These are phyloP conservation scores for Gorilla gorilla DNA, from an alignment of 2,113 vertebrate species.

Conservation along the genomic window DNA sequence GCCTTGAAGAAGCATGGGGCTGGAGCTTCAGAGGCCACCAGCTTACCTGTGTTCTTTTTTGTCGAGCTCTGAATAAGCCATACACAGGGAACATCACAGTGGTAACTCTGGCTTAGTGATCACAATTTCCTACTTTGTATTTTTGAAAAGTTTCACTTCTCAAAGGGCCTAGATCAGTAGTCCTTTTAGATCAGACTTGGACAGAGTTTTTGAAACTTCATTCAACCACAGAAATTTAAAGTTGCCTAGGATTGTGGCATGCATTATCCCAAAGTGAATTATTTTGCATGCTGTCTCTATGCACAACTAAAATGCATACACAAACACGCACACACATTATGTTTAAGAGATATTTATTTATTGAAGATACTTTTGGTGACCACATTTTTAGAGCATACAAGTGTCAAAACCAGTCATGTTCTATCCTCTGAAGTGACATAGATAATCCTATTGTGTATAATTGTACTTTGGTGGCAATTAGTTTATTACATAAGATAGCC, in stretches of 20 bases:
- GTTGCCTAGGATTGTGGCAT: slow-evolving; percentile 2
- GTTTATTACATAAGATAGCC: background rate
- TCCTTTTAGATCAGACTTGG: slow-evolving; percentile 69
- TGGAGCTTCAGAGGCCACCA: slow-evolving; percentile 72
- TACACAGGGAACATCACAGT: slow-evolving; percentile 72
- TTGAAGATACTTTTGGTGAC: background rate
- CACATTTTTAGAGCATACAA: background rate
- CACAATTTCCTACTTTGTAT: slow-evolving; percentile 73
- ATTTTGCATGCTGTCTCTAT: background rate
- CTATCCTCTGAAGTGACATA: background rate
- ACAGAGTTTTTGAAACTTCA: slow-evolving; percentile 69
- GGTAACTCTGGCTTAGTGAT: slow-evolving; percentile 64
- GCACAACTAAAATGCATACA: background rate
- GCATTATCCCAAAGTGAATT: background rate
- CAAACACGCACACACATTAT: background rate
- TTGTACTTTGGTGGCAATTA: background rate
- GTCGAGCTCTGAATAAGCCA: slow-evolving; percentile 65
- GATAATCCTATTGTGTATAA: background rate
- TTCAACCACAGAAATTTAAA: slow-evolving; percentile 52
- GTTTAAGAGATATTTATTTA: background rate
- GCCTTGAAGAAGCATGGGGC: slow-evolving; percentile 72
- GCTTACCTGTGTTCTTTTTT: slow-evolving; percentile 72
- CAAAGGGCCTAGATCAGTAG: slow-evolving; percentile 74
- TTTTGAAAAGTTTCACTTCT: slow-evolving; percentile 77
- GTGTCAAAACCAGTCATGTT: background rate